phyloP scores from a whole-genome alignment of 2,797 vertebrate species.

The Lophura swinhoii region DNA sequence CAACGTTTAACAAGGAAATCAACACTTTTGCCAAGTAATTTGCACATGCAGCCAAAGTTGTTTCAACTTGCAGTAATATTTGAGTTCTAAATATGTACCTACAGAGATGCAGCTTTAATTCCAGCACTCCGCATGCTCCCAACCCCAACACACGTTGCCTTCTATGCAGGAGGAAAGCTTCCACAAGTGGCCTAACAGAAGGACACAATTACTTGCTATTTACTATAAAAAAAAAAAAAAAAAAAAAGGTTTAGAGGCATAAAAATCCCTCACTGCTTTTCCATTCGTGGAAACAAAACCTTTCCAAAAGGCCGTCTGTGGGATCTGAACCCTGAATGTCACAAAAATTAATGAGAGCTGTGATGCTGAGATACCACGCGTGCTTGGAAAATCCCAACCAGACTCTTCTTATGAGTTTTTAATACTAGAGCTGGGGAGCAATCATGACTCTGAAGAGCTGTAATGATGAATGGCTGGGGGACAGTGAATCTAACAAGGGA shows the following conservation, averaged over 20 bases:
- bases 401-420: conserved; percentile 49
- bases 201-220: background rate
- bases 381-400: conserved; percentile 44
- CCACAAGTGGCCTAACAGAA: background rate
- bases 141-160: conserved; percentile 5
- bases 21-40: conserved; percentile 71
- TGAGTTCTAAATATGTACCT: conserved; percentile 70
- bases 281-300: background rate
- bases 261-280: background rate
- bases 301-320: background rate
- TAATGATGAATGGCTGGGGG: conserved; percentile 43
- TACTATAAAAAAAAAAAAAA: background rate
- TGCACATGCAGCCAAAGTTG: conserved; percentile 64
- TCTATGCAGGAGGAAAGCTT: conserved; percentile 7
- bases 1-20: conserved; percentile 70
- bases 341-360: background rate
- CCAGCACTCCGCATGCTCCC: background rate
- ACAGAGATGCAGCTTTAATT: conserved; percentile 47
- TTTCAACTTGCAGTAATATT: conserved; percentile 68
- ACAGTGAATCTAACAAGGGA: conserved; percentile 19
- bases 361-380: background rate
- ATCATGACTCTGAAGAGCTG: background rate
- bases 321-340: background rate
- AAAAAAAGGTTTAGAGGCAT: background rate
- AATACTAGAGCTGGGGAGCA: conserved; percentile 12